phyloP scores from a whole-genome alignment of 2,888 invertebrate genomes.

The Macrophya annulata region DNA sequence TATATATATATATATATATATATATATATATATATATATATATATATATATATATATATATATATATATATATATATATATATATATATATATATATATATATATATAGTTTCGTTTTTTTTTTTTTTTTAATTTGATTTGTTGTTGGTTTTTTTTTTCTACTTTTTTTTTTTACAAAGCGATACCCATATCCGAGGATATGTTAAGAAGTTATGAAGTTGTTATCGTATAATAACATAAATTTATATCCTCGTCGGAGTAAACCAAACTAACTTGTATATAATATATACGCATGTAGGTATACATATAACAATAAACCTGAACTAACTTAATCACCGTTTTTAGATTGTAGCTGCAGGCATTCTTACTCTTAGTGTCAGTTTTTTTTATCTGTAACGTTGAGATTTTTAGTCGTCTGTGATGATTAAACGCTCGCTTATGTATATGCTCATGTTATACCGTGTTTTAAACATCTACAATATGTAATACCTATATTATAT shows the following conservation, averaged over 20 bases:
- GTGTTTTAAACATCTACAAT: background rate
- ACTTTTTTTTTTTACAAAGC: background rate
- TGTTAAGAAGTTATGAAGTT: background rate
- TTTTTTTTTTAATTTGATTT: no score
- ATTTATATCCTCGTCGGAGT: background rate
- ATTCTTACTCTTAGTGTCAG: background rate
- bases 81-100: no score
- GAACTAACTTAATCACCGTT: background rate
- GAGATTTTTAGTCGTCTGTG: background rate
- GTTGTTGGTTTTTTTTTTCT: no score
- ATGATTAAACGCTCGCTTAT: background rate
- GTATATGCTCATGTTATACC: background rate
- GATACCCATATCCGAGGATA: background rate
- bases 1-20: no score
- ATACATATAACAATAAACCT: no score
- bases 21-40: no score
- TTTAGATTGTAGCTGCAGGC: background rate
- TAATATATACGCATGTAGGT: no score
- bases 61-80: no score
- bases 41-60: no score
- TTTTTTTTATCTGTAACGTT: background rate
- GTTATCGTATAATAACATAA: background rate
- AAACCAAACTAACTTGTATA: background rate
- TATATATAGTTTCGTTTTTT: no score
- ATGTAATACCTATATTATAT: background rate